Conservation (phyloP, 2,113 vertebrate genomes). For the Mionectes macconnelli region DNA sequence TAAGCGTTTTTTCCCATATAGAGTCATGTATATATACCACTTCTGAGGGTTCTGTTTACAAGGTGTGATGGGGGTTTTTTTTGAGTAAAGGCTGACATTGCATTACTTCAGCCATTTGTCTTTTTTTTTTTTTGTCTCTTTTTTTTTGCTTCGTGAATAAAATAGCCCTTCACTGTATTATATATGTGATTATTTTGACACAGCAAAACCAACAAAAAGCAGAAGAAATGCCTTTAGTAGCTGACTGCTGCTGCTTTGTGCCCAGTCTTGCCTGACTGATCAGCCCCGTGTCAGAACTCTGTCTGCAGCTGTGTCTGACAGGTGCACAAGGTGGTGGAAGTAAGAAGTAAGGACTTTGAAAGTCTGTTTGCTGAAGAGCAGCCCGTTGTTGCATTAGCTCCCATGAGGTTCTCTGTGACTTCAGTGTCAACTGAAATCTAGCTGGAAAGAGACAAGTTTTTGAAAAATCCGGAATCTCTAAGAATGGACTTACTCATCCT, state of each 20-base stretch:
- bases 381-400: neutral
- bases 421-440: neutral
- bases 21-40: neutral
- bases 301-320: neutral
- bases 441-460: neutral
- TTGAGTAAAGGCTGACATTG: neutral
- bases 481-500: neutral
- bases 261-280: neutral
- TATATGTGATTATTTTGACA: neutral
- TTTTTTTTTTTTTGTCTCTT: neutral
- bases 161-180: neutral
- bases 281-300: neutral
- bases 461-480: neutral
- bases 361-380: neutral
- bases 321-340: neutral
- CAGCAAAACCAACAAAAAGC: neutral
- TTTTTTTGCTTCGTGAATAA: neutral
- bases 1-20: neutral
- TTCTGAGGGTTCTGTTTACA: neutral
- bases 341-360: neutral
- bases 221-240: neutral
- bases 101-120: neutral
- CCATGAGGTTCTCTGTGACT: rapidly evolving
- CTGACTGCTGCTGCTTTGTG: neutral
- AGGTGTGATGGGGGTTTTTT: rapidly evolving